Base-by-base conservation (phyloP, 2,888 invertebrate genomes). In the Athrips mouffetella region DNA sequence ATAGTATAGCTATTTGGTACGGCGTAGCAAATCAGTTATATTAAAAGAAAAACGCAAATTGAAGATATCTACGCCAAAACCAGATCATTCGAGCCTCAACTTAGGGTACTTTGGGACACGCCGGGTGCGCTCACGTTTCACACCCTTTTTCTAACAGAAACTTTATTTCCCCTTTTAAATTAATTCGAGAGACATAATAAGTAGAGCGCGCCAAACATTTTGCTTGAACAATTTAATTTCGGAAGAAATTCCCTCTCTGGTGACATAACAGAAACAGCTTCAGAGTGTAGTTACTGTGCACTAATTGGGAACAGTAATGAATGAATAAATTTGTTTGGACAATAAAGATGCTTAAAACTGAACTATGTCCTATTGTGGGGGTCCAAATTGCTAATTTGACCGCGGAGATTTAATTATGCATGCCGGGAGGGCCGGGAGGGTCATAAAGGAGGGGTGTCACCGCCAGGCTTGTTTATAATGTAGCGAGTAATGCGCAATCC, bases 331-430 rank as follows among this genome's bases (percentile, higher is more conserved):
- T 83, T 80, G 78, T 82, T 80, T 75, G 71, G 70, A 74, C 78
- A 76, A 80, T 83, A 82, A 83, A 80, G 81, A 80, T 75, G 76
- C 73, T 80, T 78, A 76, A 67, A 80, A 79, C 78, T 80, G 77
- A 81, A 86, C 84, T 83, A 80, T 80, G 78, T 76, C 73, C 80
- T 80, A 78, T 82, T 84, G 81, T 80, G 65, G 72, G 74, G 76
- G 74, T 76, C 77, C 79, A 83, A 86, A 81, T 80, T 76, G 81
- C 83, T 87, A 87, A 86, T 87, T 88, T 86, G 83, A 82, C 85
- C 85, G 80, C 82, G 71, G 74, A 82, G 82, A 87, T 86, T 87
- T 86, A 87, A 88, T 88, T 88, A 88, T 87, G 86, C 84, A 88
- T 85, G 77, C 83, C 76, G 75, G 72, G 75, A 71, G 67, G 45